Percentiles rank a stretch among this genome's conserved stretches.
Conservation (phyloP, 1,140 invertebrate genomes). For the Riptortus pedestris region DNA sequence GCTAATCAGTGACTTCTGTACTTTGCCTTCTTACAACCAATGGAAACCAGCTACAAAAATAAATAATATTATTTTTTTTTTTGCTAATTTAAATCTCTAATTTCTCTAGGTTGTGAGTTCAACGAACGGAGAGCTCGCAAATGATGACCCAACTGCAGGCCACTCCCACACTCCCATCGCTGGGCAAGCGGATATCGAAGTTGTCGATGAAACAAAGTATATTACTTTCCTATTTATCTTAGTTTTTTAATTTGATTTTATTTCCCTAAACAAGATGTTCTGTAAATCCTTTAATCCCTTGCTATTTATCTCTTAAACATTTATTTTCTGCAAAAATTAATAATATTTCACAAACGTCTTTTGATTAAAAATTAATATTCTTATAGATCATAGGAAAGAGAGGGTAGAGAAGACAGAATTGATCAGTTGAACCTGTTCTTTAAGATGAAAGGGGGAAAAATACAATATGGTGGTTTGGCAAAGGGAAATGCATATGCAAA, state of each 20-base stretch:
- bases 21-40: no score
- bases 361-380: no score
- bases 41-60: no score
- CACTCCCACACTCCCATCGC: conserved; percentile 95
- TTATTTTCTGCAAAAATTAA: background rate
- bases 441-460: no score
- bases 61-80: no score
- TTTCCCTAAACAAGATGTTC: background rate
- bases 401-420: no score
- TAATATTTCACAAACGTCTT: background rate
- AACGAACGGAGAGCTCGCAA: conserved; percentile 88
- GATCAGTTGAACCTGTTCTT: no score
- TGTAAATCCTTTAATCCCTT: background rate
- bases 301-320: background rate
- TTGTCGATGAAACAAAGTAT: conserved; percentile 82
- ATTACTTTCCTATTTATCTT: conserved; percentile 21
- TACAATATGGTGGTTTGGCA: no score
- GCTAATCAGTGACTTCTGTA: no score
- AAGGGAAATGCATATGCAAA: no score
- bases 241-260: background rate
- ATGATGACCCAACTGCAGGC: conserved; percentile 88
- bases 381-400: no score
- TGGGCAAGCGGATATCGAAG: conserved; percentile 82
- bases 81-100: no score
- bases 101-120: conserved; percentile 89